Conservation (phyloP, 2,797 vertebrate genomes). For the Thunnus albacares region DNA sequence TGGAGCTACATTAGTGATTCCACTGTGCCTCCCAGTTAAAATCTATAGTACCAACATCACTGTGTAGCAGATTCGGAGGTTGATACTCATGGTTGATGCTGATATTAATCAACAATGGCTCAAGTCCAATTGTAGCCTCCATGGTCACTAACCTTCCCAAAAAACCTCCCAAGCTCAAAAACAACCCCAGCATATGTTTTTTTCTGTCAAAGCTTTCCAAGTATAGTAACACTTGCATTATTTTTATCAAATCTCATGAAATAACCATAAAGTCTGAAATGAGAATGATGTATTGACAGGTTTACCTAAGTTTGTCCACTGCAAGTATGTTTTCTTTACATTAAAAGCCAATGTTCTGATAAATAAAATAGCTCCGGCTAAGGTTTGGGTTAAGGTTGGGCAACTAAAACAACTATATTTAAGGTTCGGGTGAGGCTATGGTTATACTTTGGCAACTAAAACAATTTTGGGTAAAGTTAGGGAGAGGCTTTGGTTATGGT, state of each 20-base stretch:
- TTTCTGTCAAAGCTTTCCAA: neutral
- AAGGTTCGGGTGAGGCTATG: slow-evolving; percentile 46
- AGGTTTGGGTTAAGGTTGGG: slow-evolving; percentile 34
- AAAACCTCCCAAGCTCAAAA: no score
- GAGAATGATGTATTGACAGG: neutral
- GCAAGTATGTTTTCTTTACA: neutral
- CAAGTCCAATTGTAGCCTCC: no score
- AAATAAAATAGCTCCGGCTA: slow-evolving; percentile 11
- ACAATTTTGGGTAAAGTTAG: slow-evolving; percentile 62
- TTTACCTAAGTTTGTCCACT: neutral
- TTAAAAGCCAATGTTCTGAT: slow-evolving; percentile 2
- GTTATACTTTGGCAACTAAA: slow-evolving; percentile 59
- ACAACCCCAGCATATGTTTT: neutral
- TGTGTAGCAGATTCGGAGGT: no score
- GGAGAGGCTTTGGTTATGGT: slow-evolving; percentile 59
- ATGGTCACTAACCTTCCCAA: no score
- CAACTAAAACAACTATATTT: slow-evolving; percentile 55
- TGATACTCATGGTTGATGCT: no score
- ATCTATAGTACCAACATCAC: no score
- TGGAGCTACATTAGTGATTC: no score
- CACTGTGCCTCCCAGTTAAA: no score
- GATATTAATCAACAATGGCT: no score
- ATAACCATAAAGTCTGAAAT: neutral
- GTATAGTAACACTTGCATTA: neutral
- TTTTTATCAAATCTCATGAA: neutral